Evolutionary conservation across 2,888 invertebrate genomes (phyloP).

Genomic region (Gandaritis pyraliata): DNA sequence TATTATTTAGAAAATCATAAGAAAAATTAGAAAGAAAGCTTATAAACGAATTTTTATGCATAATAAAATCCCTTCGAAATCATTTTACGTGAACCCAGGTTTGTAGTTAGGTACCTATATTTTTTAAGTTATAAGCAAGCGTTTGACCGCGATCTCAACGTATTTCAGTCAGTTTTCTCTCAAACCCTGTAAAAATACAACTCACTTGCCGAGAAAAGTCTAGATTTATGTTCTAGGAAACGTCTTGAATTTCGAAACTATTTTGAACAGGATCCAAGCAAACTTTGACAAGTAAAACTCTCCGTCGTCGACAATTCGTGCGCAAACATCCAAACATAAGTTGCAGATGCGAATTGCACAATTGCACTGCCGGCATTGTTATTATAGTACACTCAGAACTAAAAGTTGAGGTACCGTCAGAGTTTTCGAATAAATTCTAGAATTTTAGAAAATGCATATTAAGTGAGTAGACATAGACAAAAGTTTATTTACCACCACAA

Average conservation of each 20-base stretch:
- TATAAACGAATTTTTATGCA: no score
- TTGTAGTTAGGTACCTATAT: no score
- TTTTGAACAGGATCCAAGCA: constrained; percentile 12
- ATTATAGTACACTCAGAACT: constrained; percentile 31
- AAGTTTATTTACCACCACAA: no score
- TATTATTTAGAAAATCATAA: no score
- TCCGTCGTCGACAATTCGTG: constrained; percentile 28
- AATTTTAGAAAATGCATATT: constrained; percentile 32
- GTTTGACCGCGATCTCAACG: no score
- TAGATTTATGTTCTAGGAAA: constrained; percentile 7
- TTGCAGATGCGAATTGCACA: constrained; percentile 23
- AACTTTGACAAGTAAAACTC: constrained; percentile 26
- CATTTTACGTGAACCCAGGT: no score
- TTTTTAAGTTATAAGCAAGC: no score
- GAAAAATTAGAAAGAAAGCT: no score
- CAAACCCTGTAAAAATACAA: not conserved
- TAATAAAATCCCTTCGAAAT: no score
- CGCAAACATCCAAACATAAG: constrained; percentile 35
- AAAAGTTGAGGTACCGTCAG: constrained; percentile 19
- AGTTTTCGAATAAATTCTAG: constrained; percentile 40
- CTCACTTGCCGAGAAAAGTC: not conserved
- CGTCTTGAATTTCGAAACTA: constrained; percentile 4
- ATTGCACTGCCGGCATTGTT: constrained; percentile 24
- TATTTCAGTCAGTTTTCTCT: not conserved
- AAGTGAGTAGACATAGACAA: constrained; percentile 15